phyloP scores from a whole-genome alignment of 2,888 invertebrate genomes.

The Clistopyga incitator region DNA sequence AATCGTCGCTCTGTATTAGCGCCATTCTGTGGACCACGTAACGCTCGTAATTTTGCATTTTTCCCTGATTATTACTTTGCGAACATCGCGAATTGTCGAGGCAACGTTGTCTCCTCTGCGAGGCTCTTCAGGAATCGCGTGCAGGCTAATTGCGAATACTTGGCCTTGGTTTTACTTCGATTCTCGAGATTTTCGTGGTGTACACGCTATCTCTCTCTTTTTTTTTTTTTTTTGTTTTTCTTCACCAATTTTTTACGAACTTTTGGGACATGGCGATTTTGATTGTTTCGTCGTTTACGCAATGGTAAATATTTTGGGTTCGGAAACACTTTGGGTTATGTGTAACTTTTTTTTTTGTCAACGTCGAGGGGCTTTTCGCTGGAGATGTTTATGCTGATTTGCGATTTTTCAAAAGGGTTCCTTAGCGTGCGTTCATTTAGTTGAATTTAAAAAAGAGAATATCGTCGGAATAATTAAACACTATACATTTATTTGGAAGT shows the following conservation, averaged over 20 bases:
- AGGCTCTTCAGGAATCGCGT: neutral
- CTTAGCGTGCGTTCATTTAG: too few relatives aligned
- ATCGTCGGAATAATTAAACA: too few relatives aligned
- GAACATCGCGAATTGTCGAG: neutral
- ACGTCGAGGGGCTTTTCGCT: neutral
- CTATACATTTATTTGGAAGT: too few relatives aligned
- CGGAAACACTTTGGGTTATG: neutral
- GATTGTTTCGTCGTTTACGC: neutral
- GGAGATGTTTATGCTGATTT: too few relatives aligned
- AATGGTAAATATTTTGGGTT: too few relatives aligned
- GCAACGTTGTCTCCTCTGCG: neutral
- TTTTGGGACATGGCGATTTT: neutral
- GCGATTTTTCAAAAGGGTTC: too few relatives aligned
- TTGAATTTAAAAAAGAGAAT: too few relatives aligned
- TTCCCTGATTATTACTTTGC: constrained; percentile 1
- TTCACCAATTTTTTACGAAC: neutral
- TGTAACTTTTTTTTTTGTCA: neutral
- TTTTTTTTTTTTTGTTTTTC: neutral
- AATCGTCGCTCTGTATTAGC: constrained; percentile 46
- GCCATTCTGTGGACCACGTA: constrained; percentile 62
- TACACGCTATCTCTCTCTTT: neutral
- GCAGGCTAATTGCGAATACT: neutral
- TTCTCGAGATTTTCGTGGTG: neutral
- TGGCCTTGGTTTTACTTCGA: neutral
- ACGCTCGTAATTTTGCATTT: constrained; percentile 43